phyloP scores from a whole-genome alignment of 1,140 invertebrate species.

The Temnothorax longispinosus region DNA sequence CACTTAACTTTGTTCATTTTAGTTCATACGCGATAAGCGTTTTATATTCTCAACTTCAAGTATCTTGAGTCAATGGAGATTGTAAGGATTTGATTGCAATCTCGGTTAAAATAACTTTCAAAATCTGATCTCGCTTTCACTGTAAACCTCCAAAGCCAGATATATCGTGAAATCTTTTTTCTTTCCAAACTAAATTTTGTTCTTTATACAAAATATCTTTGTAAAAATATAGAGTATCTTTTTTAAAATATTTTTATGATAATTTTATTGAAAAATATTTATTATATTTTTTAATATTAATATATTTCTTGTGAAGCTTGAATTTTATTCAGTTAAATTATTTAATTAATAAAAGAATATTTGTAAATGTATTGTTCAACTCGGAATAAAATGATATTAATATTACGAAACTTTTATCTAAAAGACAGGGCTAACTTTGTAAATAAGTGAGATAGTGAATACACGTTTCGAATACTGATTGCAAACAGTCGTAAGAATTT shows the following conservation, averaged over 20 bases:
- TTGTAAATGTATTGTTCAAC: neutral
- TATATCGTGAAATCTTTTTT: neutral
- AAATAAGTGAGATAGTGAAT: neutral
- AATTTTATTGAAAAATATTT: neutral
- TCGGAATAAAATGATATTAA: neutral
- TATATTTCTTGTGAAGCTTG: neutral
- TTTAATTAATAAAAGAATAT: neutral
- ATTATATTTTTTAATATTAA: neutral
- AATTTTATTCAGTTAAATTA: neutral
- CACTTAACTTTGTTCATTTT: slow-evolving; percentile 23
- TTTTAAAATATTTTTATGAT: neutral
- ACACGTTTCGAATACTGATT: neutral
- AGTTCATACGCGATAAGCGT: neutral
- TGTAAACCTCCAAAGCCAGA: slow-evolving; percentile 4
- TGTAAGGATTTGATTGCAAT: slow-evolving; percentile 21
- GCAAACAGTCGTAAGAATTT: neutral
- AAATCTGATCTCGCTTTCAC: neutral
- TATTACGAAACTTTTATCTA: neutral
- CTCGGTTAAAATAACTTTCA: slow-evolving; percentile 20
- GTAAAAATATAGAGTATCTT: too few species aligned
- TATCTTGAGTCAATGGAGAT: neutral
- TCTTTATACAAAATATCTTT: too few species aligned
- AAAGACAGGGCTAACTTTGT: neutral
- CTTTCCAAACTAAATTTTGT: neutral
- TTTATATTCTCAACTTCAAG: neutral